Evolutionary conservation across 1,140 invertebrate species (phyloP).

Genomic region (Tenebrio molitor): DNA sequence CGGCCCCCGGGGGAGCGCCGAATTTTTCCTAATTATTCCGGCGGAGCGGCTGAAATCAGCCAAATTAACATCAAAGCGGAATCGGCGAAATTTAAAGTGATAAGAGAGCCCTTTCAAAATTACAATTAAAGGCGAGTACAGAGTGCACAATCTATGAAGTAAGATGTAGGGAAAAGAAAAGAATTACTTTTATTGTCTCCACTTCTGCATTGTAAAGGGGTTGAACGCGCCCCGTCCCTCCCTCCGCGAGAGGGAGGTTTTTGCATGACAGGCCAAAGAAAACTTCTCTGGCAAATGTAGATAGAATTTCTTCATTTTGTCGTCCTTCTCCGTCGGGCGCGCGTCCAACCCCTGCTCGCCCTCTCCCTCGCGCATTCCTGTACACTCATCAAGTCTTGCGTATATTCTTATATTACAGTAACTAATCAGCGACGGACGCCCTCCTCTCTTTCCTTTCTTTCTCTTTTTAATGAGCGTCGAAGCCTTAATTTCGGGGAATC

Average conservation of each 20-base stretch:
- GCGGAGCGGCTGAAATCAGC: conserved; percentile 23
- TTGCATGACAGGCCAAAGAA: conserved; percentile 61
- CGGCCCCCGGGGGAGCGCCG: no score
- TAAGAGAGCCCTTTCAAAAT: conserved; percentile 54
- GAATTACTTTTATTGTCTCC: conserved; percentile 61
- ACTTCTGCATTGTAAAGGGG: conserved; percentile 58
- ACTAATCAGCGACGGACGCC: conserved; percentile 56
- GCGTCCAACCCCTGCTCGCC: conserved; percentile 43
- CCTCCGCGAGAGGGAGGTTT: conserved; percentile 52
- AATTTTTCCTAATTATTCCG: conserved; percentile 31
- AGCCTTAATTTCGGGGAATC: conserved; percentile 51
- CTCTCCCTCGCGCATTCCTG: conserved; percentile 45
- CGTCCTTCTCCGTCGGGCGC: neutral
- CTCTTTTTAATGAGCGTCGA: conserved; percentile 54
- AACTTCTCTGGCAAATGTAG: conserved; percentile 59
- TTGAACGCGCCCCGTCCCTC: conserved; percentile 47
- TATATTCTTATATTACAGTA: conserved; percentile 57
- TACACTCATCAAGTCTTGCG: conserved; percentile 58
- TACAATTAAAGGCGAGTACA: conserved; percentile 54
- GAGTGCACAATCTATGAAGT: conserved; percentile 54
- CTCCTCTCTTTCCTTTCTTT: conserved; percentile 45
- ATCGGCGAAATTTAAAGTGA: conserved; percentile 48
- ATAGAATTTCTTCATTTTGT: conserved; percentile 61
- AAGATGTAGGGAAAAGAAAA: conserved; percentile 58
- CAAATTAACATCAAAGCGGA: conserved; percentile 48